Conservation (phyloP, 2,888 invertebrate genomes). For the Sarcophaga variegata region DNA sequence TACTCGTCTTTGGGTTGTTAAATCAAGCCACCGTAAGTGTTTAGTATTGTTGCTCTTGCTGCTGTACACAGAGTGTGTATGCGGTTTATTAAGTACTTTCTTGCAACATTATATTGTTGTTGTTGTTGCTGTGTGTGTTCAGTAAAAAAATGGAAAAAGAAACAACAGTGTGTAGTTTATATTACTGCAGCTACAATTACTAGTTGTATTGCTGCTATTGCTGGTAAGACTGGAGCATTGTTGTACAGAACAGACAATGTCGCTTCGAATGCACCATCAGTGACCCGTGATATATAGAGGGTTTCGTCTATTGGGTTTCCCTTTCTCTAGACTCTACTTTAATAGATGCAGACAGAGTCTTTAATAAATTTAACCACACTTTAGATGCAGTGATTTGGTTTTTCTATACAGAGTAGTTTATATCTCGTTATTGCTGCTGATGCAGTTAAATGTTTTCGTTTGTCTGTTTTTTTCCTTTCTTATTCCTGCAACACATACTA, state of each 20-base stretch:
- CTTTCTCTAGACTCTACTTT: constrained; percentile 30
- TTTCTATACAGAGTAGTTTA: constrained; percentile 26
- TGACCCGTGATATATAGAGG: constrained; percentile 65
- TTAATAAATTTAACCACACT: constrained; percentile 61
- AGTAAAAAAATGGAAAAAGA: background rate
- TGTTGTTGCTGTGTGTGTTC: constrained; percentile 10
- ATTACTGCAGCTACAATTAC: constrained; percentile 31
- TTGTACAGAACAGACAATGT: background rate
- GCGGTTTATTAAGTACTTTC: constrained; percentile 59
- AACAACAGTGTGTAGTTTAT: constrained; percentile 30
- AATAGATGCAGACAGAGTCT: background rate
- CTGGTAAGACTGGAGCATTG: constrained; percentile 19
- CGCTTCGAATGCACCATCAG: constrained; percentile 36
- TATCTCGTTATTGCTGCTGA: background rate
- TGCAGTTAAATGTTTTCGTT: background rate
- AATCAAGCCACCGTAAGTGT: constrained; percentile 59
- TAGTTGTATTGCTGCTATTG: background rate
- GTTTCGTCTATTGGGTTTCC: constrained; percentile 45
- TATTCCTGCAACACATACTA: constrained; percentile 14
- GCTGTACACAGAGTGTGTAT: constrained; percentile 4
- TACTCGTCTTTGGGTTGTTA: constrained; percentile 58
- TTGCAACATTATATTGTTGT: constrained; percentile 51
- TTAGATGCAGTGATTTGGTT: constrained; percentile 64
- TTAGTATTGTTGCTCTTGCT: background rate
- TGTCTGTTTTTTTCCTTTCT: background rate